Evolutionary conservation across 2,797 vertebrate genomes (phyloP).

Genomic region (Lithobates sylvaticus): DNA sequence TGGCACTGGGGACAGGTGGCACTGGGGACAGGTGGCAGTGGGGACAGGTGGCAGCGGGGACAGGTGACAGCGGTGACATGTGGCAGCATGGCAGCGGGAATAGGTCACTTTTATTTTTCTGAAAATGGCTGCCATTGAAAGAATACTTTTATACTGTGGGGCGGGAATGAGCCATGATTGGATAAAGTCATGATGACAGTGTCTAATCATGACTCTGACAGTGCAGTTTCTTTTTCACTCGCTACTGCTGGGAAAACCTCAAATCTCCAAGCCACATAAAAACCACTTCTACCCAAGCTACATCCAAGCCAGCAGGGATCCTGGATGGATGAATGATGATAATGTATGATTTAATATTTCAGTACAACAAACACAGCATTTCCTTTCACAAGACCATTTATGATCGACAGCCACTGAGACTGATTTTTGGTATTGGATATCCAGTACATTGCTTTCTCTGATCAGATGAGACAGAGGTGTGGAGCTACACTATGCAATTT

Average conservation of each 20-base stretch:
- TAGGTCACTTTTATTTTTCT: no score
- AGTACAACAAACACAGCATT: conserved; percentile 59
- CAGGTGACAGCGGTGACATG: no score
- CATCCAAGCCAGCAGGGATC: conserved; percentile 60
- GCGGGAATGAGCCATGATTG: no score
- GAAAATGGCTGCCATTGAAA: no score
- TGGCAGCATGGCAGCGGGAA: no score
- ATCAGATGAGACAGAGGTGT: background rate
- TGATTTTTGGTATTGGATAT: background rate
- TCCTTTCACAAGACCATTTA: conserved; percentile 55
- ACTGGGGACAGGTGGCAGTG: no score
- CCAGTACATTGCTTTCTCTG: background rate
- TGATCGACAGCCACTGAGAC: background rate
- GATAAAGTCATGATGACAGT: no score
- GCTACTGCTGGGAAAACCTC: conserved; percentile 66
- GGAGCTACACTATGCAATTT: background rate
- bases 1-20: no score
- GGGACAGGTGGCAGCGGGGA: no score
- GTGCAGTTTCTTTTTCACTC: conserved; percentile 59
- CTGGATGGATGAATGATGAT: conserved; percentile 61
- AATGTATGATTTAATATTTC: conserved; percentile 58
- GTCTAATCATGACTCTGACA: no score
- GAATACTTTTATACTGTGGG: no score
- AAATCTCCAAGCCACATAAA: conserved; percentile 42
- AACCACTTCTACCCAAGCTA: conserved; percentile 30